A percentile compares a stretch with the other conserved stretches of the same genome.
phyloP scores from a whole-genome alignment of 35 echinoderm and acorn worm species.

The Holothuria glaberrima region DNA sequence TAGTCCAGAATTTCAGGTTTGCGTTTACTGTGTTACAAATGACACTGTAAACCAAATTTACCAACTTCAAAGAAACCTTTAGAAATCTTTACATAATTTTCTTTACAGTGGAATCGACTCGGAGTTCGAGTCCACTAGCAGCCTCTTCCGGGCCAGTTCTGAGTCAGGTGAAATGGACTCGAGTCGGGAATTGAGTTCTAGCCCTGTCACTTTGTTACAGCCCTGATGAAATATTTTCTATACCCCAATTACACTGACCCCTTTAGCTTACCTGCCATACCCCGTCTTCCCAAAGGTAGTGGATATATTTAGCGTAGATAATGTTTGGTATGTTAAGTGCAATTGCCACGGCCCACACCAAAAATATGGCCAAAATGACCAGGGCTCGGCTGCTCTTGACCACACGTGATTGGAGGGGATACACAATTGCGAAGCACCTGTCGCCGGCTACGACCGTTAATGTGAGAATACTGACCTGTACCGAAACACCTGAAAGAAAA shows the following conservation, averaged over 20 bases:
- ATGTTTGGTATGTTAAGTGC: constrained; percentile 74
- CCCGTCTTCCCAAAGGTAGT: constrained; percentile 65
- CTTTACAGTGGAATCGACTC: neutral
- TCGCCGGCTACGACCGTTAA: constrained; percentile 87
- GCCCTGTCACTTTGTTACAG: too few relatives aligned
- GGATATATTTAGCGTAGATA: constrained; percentile 13
- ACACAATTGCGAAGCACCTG: constrained; percentile 90
- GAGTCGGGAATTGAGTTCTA: neutral
- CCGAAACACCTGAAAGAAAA: constrained; percentile 74
- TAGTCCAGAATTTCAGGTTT: too few relatives aligned
- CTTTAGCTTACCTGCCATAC: constrained; percentile 35
- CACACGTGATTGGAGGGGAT: constrained; percentile 90
- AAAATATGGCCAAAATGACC: constrained; percentile 56
- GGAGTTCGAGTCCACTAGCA: too few relatives aligned
- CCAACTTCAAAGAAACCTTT: too few relatives aligned
- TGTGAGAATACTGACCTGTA: constrained; percentile 94
- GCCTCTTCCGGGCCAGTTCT: too few relatives aligned
- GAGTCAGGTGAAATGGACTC: too few relatives aligned
- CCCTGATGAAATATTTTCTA: too few relatives aligned
- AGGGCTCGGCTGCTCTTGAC: constrained; percentile 80
- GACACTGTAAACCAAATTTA: too few relatives aligned
- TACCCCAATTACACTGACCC: too few relatives aligned
- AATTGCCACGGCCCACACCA: constrained; percentile 72
- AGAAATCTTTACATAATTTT: neutral
- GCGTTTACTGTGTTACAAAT: too few relatives aligned